These are phyloP conservation scores for Peribatodes rhomboidaria DNA, from an alignment of 2,888 invertebrate genomes.

Conservation along the genomic window DNA sequence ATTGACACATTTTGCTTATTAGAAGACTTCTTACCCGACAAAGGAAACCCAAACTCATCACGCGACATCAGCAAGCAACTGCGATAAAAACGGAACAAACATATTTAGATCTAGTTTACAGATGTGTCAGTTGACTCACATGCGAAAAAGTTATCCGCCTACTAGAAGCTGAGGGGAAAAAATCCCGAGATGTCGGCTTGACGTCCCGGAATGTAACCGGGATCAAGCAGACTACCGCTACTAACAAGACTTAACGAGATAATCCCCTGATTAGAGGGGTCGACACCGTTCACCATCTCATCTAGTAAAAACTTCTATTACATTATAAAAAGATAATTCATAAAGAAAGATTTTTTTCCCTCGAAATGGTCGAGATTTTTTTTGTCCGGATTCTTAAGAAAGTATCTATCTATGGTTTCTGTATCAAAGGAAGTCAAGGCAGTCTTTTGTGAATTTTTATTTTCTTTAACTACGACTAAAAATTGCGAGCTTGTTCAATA, in stretches of 20 bases:
- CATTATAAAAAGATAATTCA: constrained; percentile 38
- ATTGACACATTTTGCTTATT: not conserved
- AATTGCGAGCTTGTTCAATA: constrained; percentile 12
- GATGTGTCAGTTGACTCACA: constrained; percentile 38
- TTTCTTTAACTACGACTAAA: constrained; percentile 19
- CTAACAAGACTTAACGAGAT: constrained; percentile 66
- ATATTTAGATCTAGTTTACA: constrained; percentile 46
- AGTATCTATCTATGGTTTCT: constrained; percentile 21
- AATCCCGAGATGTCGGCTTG: constrained; percentile 53
- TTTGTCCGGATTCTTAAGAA: constrained; percentile 3
- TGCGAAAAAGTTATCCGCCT: constrained; percentile 47
- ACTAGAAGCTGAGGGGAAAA: constrained; percentile 53
- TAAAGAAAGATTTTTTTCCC: constrained; percentile 28
- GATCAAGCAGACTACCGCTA: constrained; percentile 49
- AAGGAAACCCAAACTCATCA: too few relatives aligned
- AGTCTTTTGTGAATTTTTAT: constrained; percentile 23
- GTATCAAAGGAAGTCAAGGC: constrained; percentile 13
- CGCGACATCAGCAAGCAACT: constrained; percentile 4
- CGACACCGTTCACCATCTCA: constrained; percentile 56
- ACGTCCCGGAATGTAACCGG: constrained; percentile 44
- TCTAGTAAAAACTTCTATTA: constrained; percentile 50
- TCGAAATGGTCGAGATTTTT: constrained; percentile 14
- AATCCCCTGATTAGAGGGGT: constrained; percentile 70
- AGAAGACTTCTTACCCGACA: not conserved
- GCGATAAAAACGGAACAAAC: constrained; percentile 30